A percentile compares a stretch with the other conserved stretches of the same genome.
Evolutionary conservation across 2,113 vertebrate genomes (phyloP).

Genomic region (Trachemys scripta): DNA sequence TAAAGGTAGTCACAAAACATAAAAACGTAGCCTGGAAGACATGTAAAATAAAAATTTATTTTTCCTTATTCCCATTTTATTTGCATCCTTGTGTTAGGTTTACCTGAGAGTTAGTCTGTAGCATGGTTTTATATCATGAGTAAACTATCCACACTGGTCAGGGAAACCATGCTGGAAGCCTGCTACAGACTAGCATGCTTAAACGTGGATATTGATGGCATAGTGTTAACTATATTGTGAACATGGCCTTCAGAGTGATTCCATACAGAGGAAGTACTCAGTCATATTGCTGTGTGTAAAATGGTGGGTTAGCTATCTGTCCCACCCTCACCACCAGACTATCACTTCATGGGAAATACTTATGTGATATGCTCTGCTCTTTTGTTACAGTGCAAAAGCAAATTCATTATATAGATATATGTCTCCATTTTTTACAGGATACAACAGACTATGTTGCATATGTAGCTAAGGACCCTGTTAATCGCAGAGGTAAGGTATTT

Average conservation of each 20-base stretch:
- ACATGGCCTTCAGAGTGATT: not conserved
- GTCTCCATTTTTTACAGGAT: slow-evolving; percentile 83
- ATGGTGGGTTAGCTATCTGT: not conserved
- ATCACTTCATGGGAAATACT: not conserved
- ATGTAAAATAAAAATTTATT: not conserved
- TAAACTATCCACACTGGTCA: not conserved
- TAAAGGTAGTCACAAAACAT: not conserved
- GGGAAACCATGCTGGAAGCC: not conserved
- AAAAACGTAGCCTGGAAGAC: not conserved
- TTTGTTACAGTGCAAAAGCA: slow-evolving; percentile 1
- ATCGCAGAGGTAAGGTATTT: slow-evolving; percentile 91
- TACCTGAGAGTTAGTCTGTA: not conserved
- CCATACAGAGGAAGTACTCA: not conserved
- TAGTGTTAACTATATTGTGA: not conserved
- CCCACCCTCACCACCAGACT: not conserved
- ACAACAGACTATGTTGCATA: slow-evolving; percentile 97
- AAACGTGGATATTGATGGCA: not conserved
- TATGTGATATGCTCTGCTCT: not conserved
- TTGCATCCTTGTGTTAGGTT: not conserved
- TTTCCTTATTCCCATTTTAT: not conserved
- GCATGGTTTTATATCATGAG: not conserved
- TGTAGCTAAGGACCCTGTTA: slow-evolving; percentile 98
- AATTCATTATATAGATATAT: slow-evolving; percentile 23
- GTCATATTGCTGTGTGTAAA: not conserved
- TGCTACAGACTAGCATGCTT: not conserved